These are phyloP conservation scores for Aphis craccivora DNA, from an alignment of 1,140 invertebrate genomes.

Conservation along the genomic window DNA sequence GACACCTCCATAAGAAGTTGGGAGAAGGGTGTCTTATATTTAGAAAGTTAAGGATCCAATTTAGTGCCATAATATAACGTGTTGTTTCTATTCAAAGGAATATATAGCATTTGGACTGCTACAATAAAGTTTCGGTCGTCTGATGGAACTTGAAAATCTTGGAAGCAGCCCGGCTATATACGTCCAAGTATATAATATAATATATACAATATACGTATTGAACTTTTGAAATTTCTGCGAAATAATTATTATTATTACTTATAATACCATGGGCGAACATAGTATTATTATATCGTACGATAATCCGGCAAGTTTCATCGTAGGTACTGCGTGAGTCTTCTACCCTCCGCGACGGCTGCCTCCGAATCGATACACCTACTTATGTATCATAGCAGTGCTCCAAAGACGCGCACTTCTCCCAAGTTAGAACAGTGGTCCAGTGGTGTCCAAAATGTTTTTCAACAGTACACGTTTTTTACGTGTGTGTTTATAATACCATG, in stretches of 20 bases:
- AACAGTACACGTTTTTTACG: neutral
- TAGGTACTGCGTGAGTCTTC: neutral
- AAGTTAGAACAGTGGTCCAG: neutral
- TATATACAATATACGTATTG: neutral
- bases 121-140: neutral
- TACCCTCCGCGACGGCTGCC: neutral
- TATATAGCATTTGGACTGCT: neutral
- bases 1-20: too few species aligned
- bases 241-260: neutral
- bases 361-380: neutral
- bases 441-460: neutral
- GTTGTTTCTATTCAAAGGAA: neutral
- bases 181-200: too few species aligned
- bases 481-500: neutral
- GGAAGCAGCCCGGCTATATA: neutral
- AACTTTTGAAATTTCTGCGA: neutral
- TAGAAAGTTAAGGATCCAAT: neutral
- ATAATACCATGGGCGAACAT: neutral
- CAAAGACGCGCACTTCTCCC: neutral
- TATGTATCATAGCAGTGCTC: neutral
- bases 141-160: neutral
- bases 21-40: neutral
- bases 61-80: neutral
- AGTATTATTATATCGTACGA: neutral
- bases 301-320: neutral